Conservation (phyloP, 1,140 invertebrate genomes). For the Dolichoris vasculosae region DNA sequence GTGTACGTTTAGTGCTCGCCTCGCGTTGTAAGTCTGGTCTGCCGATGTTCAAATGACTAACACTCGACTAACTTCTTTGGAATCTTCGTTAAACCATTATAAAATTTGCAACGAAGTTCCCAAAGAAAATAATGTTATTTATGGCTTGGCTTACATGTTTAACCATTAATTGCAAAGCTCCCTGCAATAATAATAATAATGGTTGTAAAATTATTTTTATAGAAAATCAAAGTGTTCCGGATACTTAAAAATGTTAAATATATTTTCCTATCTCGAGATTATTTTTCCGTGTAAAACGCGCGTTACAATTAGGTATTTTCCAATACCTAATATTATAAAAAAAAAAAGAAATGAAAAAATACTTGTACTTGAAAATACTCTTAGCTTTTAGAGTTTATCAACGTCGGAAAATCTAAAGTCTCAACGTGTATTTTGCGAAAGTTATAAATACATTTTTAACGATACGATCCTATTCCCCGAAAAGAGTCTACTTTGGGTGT, state of each 20-base stretch:
- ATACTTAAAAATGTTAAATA: not conserved
- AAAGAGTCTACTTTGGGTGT: no score
- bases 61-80: slow-evolving; percentile 64
- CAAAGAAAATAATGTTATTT: slow-evolving; percentile 22
- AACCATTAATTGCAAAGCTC: slow-evolving; percentile 19
- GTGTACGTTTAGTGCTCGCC: slow-evolving; percentile 42
- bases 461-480: no score
- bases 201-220: not conserved
- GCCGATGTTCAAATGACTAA: slow-evolving; percentile 64
- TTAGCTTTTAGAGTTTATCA: no score
- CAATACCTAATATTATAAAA: no score
- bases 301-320: no score
- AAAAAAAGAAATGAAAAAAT: no score
- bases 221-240: not conserved
- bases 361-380: no score
- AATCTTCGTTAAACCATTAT: slow-evolving; percentile 16
- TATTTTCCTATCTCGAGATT: not conserved
- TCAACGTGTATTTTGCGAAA: no score
- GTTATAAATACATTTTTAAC: no score
- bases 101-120: not conserved
- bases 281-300: no score
- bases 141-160: slow-evolving; percentile 40
- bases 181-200: slow-evolving; percentile 2
- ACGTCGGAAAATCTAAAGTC: no score
- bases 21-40: slow-evolving; percentile 71